Evolutionary conservation across 2,797 vertebrate species (phyloP), one percentile per base, ranked within the genome.

Genomic region (Microctenopoma stevenorrisi): DNA sequence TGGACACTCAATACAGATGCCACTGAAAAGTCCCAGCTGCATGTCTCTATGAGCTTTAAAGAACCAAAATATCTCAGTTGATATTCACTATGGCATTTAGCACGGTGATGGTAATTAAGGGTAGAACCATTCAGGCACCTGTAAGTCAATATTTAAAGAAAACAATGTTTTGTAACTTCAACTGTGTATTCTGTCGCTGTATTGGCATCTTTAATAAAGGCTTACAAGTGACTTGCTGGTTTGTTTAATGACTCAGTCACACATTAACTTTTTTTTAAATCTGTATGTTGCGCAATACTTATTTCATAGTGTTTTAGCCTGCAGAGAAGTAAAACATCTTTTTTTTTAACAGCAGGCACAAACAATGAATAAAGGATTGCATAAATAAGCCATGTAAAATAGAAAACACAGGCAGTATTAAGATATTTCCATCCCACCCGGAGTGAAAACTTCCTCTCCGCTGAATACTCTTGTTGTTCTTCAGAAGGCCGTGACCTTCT

Each of bases 1-100:
- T 98, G 74, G 93, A 94, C 40, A 64, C 61, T 11, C 93, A 95
- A 76, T 85, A 91, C 77, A 94, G 93, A 86, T 97, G 88, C 87
- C 67, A 91, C 42, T 92, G 76, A 86, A 65, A 22, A 22, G 16
- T 6, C 33, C 54, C 52, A 14, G 44, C 47, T 47, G 35, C 26
- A 22, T 63, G 59, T 57, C 52, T 28, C 5, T 59, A 22, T 49
- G 40, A 56, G 70, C 67, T 72, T 56, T 40, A 18, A 56, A 25
- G 60, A 68, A 61, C 64, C 30, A 64, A 65, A 71, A 64, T 66
- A 37, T 68, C 10, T 61, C 18, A 49, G 71, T 15, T 68, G 43
- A 64, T 76, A 46, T n/a, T 52, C 38, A 4, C 28, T 5, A 28
- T 28, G 42, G 15, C 12, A 49, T 56, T 54, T 56, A 16, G 61